phyloP scores from a whole-genome alignment of 2,797 vertebrate genomes.

The Choloepus didactylus region DNA sequence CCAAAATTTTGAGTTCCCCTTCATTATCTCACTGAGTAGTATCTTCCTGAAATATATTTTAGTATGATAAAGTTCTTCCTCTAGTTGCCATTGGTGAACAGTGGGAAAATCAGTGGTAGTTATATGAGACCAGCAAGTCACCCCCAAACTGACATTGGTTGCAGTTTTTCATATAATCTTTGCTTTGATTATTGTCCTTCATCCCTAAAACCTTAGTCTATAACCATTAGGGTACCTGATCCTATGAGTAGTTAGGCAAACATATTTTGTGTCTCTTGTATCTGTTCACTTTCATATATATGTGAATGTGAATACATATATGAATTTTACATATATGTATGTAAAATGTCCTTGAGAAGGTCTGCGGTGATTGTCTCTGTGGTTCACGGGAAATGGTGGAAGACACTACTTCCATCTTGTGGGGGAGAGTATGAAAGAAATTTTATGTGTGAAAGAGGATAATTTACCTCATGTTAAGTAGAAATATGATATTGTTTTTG shows the following conservation, averaged over 20 bases:
- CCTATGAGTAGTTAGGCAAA: not conserved
- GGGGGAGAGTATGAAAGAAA: not conserved
- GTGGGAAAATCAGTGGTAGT: too few relatives aligned
- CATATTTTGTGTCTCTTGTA: not conserved
- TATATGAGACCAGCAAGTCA: not conserved
- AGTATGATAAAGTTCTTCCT: not conserved
- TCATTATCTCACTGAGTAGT: not conserved
- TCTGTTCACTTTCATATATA: not conserved
- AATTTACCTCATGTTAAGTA: not conserved
- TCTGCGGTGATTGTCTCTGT: too few relatives aligned
- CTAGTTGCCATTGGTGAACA: not conserved
- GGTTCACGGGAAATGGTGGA: not conserved
- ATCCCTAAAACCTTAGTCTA: not conserved
- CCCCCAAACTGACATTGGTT: not conserved
- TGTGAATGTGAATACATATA: too few relatives aligned
- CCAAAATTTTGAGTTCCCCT: not conserved
- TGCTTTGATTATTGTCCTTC: not conserved
- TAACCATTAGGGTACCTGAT: not conserved
- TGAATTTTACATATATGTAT: too few relatives aligned
- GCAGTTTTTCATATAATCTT: not conserved
- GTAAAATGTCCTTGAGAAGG: not conserved
- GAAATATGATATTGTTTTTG: not conserved
- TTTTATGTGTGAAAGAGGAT: not conserved
- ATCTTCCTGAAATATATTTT: not conserved
- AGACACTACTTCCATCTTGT: not conserved